A percentile compares a stretch with the other conserved stretches of the same genome.
These are phyloP conservation scores for Chaenogobius annularis DNA, from an alignment of 2,113 vertebrate genomes.

Conservation along the genomic window DNA sequence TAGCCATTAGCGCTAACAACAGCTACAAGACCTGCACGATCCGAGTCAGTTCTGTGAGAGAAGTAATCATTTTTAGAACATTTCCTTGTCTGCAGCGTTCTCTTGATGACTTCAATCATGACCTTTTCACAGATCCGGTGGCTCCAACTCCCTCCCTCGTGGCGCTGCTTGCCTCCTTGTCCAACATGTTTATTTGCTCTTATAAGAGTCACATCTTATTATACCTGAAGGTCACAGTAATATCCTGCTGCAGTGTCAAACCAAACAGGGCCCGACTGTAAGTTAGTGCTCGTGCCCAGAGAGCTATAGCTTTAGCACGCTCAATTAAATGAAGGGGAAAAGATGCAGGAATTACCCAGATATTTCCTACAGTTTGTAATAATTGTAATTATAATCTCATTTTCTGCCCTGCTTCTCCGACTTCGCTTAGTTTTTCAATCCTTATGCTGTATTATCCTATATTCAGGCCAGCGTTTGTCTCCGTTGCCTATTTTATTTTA, in stretches of 20 bases:
- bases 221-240: slow-evolving; percentile 49
- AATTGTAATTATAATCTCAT: too few species aligned
- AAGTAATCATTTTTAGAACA: neutral
- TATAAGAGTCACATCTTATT: slow-evolving; percentile 54
- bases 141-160: slow-evolving; percentile 24
- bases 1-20: neutral
- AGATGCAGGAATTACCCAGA: too few species aligned
- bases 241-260: slow-evolving; percentile 22
- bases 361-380: too few species aligned
- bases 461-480: too few species aligned
- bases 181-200: slow-evolving; percentile 46
- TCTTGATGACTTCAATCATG: slow-evolving; percentile 49
- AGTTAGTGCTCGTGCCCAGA: neutral
- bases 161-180: slow-evolving; percentile 24
- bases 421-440: too few species aligned
- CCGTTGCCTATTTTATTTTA: too few species aligned
- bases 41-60: slow-evolving; percentile 15
- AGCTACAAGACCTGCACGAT: neutral
- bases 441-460: too few species aligned
- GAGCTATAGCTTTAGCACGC: too few species aligned
- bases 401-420: too few species aligned
- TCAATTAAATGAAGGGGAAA: too few species aligned
- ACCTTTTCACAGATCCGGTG: slow-evolving; percentile 43
- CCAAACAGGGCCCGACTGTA: slow-evolving; percentile 27
- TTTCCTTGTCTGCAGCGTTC: slow-evolving; percentile 34